Percentiles rank a stretch among this genome's conserved stretches.
Conservation (phyloP, 1,140 invertebrate species). For the Hermetia illucens region DNA sequence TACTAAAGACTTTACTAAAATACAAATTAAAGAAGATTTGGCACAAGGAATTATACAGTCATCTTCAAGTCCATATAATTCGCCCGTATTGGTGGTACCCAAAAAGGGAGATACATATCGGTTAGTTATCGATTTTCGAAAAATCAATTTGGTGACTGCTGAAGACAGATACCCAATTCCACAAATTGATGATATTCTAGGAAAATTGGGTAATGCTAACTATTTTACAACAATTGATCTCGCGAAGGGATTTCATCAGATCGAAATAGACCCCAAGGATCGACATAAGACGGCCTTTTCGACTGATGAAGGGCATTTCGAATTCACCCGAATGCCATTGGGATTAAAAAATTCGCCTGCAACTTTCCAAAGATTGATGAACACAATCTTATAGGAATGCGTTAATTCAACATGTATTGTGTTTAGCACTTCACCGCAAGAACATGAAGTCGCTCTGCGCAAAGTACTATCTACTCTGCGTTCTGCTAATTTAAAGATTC, state of each 20-base stretch:
- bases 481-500: slow-evolving; percentile 20
- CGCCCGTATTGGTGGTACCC: too few species aligned
- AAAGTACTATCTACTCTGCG: slow-evolving; percentile 16
- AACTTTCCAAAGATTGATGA: slow-evolving; percentile 33
- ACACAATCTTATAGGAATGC: slow-evolving; percentile 20
- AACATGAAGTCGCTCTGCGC: slow-evolving; percentile 20
- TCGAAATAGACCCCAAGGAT: slow-evolving; percentile 25
- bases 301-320: slow-evolving; percentile 20
- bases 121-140: slow-evolving; percentile 20
- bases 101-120: too few species aligned
- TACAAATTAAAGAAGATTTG: too few species aligned
- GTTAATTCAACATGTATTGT: slow-evolving; percentile 19
- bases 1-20: too few species aligned
- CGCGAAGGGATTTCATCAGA: slow-evolving; percentile 35
- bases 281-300: slow-evolving; percentile 35
- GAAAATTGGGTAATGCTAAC: slow-evolving; percentile 28
- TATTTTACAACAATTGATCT: slow-evolving; percentile 34
- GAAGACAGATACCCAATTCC: slow-evolving; percentile 35
- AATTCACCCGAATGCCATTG: slow-evolving; percentile 31
- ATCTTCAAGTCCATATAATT: too few species aligned
- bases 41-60: too few species aligned
- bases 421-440: slow-evolving; percentile 18
- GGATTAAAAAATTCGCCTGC: slow-evolving; percentile 29
- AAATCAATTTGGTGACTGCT: slow-evolving; percentile 18
- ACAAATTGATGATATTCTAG: slow-evolving; percentile 32